These are phyloP conservation scores for Tridacna gigas DNA, from an alignment of 2,888 invertebrate species.

Conservation along the genomic window DNA sequence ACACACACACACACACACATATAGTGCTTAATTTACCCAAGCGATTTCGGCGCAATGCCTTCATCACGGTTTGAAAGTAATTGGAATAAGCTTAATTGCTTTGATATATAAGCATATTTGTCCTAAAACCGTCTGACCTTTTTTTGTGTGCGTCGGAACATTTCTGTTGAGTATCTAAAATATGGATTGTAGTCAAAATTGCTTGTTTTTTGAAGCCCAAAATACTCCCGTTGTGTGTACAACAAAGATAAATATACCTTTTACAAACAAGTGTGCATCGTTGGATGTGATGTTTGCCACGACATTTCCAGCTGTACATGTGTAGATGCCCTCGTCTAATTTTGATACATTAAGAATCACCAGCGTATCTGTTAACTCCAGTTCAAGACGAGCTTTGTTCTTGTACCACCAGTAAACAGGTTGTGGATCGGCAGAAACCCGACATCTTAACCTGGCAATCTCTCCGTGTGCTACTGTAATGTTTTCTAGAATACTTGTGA, in stretches of 20 bases:
- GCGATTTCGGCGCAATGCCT: no score
- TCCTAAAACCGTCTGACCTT: no score
- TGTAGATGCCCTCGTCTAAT: conserved; percentile 32
- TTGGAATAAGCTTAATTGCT: no score
- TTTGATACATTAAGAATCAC: conserved; percentile 29
- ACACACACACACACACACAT: no score
- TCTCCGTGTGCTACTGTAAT: conserved; percentile 30
- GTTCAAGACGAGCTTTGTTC: conserved; percentile 21
- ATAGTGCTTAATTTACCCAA: no score
- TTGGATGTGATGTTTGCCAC: conserved; percentile 54
- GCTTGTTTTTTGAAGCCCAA: no score
- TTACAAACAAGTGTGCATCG: conserved; percentile 19
- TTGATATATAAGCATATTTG: no score
- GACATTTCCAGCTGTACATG: conserved; percentile 55
- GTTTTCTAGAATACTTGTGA: conserved; percentile 13
- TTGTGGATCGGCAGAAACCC: conserved; percentile 35
- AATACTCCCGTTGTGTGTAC: background rate
- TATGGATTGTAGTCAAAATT: no score
- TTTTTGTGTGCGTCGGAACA: no score
- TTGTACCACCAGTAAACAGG: conserved; percentile 54
- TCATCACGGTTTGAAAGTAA: no score
- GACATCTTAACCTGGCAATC: conserved; percentile 27
- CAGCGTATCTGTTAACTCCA: conserved; percentile 14
- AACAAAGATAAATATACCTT: background rate
- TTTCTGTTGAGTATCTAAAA: no score